Evolutionary conservation across 2,797 vertebrate genomes (phyloP).

Genomic region (Anableps anableps): DNA sequence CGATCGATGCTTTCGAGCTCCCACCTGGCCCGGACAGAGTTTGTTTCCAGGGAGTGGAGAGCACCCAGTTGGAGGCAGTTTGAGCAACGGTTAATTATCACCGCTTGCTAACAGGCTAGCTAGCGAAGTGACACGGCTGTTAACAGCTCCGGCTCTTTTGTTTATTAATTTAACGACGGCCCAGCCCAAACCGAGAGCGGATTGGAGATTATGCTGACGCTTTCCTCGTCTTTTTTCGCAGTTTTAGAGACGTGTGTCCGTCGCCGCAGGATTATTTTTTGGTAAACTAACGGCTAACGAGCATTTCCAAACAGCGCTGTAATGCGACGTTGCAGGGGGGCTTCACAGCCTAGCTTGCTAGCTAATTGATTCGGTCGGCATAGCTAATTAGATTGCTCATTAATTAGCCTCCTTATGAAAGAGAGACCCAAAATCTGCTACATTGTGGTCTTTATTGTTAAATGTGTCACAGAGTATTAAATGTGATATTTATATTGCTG

Average conservation of each 20-base stretch:
- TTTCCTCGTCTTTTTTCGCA: conserved; percentile 18
- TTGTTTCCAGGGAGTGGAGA: conserved; percentile 60
- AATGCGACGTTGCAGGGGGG: conserved; percentile 73
- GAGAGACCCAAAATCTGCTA: conserved; percentile 10
- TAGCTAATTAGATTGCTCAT: conserved; percentile 81
- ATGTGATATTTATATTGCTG: conserved; percentile 16
- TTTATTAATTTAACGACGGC: conserved; percentile 64
- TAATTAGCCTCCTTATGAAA: conserved; percentile 76
- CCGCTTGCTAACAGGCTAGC: conserved; percentile 79
- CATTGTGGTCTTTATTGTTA: conserved; percentile 33
- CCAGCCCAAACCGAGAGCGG: conserved; percentile 16
- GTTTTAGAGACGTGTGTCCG: conserved; percentile 37
- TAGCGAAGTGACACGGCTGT: conserved; percentile 82
- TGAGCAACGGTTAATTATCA: conserved; percentile 79
- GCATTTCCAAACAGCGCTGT: conserved; percentile 58
- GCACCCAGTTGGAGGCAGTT: conserved; percentile 63
- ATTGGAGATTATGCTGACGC: conserved; percentile 11
- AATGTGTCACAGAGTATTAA: conserved; percentile 29
- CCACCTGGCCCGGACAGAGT: conserved; percentile 63
- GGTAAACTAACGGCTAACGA: conserved; percentile 51
- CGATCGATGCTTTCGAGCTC: conserved; percentile 38
- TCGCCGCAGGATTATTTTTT: conserved; percentile 39
- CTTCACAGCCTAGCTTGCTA: conserved; percentile 72
- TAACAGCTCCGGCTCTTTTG: conserved; percentile 61
- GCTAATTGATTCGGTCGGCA: conserved; percentile 82